These are phyloP conservation scores for Oligia fasciuncula DNA, from an alignment of 2,888 invertebrate species.

Conservation along the genomic window DNA sequence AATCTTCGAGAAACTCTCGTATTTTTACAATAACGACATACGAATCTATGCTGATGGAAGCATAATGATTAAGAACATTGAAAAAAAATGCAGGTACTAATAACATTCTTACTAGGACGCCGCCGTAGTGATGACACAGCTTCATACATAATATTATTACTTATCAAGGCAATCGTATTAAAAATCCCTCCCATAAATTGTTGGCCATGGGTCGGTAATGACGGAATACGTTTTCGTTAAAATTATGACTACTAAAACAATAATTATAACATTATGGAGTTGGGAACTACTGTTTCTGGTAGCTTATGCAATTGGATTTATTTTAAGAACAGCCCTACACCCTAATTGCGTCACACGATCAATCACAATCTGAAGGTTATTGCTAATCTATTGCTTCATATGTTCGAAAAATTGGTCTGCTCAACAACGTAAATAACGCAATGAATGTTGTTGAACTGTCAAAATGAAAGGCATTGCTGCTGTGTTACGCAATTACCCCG, in stretches of 20 bases:
- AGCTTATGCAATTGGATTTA: background rate
- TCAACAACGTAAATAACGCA: too few relatives aligned
- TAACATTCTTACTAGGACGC: background rate
- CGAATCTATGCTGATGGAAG: background rate
- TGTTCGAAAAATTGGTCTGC: too few relatives aligned
- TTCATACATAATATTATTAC: slow-evolving; percentile 20
- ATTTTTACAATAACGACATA: slow-evolving; percentile 18
- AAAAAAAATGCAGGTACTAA: background rate
- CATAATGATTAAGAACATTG: background rate
- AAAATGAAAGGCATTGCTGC: too few relatives aligned
- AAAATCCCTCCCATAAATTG: slow-evolving; percentile 14
- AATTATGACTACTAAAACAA: background rate
- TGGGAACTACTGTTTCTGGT: background rate
- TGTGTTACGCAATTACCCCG: background rate
- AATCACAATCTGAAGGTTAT: too few relatives aligned
- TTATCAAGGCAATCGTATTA: slow-evolving; percentile 31
- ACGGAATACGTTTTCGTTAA: slow-evolving; percentile 1
- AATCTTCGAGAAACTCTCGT: slow-evolving; percentile 10
- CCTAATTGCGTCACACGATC: too few relatives aligned
- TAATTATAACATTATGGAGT: background rate
- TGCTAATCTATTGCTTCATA: too few relatives aligned
- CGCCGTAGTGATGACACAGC: slow-evolving; percentile 9
- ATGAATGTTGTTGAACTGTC: too few relatives aligned
- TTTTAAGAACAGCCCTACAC: background rate
- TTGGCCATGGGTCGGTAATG: slow-evolving; percentile 9